Evolutionary conservation across 2,888 invertebrate genomes (phyloP), one percentile per base, ranked within the genome.

Genomic region (Schizotus pectinicornis): DNA sequence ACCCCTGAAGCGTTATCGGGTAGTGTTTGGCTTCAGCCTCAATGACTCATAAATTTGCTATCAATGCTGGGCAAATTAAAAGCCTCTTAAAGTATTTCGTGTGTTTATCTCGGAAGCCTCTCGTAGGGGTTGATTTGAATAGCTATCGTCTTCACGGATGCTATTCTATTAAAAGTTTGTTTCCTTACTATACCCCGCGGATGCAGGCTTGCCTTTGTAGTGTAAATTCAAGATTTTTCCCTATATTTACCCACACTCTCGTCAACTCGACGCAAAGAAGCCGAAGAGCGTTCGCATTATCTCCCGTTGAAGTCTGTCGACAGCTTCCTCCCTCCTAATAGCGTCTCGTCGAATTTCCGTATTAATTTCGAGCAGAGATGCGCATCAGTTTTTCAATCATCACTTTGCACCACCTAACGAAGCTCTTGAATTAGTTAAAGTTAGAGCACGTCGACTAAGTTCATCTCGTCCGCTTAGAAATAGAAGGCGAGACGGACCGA

Each of bases 151-250:
- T 37, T 14, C 31, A 12, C 33, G 13, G 13, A 35, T 36, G 12
- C 42, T 9, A 33, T 42, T 42, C 51, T 51, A 42, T 51, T 51
- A 51, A 35, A 43, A 51, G 35, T 33, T 51, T 51, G 51, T 51
- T 51, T 51, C 32, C 32, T 22, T 13, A 51, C 34, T 30, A 13
- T 12, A 42, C 41, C 42, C 42, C 22, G 30, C 35, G 51, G 42
- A 36, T 42, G 41, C 35, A 51, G 33, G 35, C 35, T 43, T 13
- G 33, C 43, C 38, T 38, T 48, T 49, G n/a, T 14, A 49, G 38
- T 9, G 32, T 39, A n/a, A 38, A 49, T 49, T 49, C 30, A 39
- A 38, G 9, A 22, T 22, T 36, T 37, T 48, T 38, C 38, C 49
- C 36, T 30, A 12, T 49, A 49, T 49, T 49, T 49, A 38, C 49